Conservation (phyloP, 2,113 vertebrate genomes). For the Seriola quinqueradiata region DNA sequence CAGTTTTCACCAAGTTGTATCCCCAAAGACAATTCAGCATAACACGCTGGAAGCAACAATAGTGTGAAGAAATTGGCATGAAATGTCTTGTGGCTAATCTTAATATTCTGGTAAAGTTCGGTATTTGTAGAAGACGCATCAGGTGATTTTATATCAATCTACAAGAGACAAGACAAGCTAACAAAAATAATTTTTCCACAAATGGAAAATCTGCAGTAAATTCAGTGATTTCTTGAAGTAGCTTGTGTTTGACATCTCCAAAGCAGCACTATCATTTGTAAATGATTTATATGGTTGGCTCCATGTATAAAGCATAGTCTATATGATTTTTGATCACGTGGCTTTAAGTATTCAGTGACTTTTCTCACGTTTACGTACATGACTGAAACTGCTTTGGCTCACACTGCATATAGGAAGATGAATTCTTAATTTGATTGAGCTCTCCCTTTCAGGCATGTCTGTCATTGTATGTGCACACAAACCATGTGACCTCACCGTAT, state of each 20-base stretch:
- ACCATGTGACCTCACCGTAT: conserved; percentile 57
- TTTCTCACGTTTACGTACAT: conserved; percentile 1
- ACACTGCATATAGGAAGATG: conserved; percentile 4
- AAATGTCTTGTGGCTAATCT: background rate
- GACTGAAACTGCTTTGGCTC: conserved; percentile 14
- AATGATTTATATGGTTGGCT: conserved; percentile 18
- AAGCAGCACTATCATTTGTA: background rate
- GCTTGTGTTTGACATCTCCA: conserved; percentile 6
- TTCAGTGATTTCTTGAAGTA: background rate
- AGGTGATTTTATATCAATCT: no score
- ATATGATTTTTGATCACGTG: background rate
- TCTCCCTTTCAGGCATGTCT: conserved; percentile 36
- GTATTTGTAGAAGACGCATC: no score
- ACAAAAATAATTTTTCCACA: no score
- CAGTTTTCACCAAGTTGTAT: conserved; percentile 40
- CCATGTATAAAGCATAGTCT: background rate
- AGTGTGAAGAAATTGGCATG: background rate
- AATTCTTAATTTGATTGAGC: conserved; percentile 44
- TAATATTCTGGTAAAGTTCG: no score
- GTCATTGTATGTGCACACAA: conserved; percentile 25
- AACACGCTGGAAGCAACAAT: conserved; percentile 23
- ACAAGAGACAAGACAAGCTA: no score
- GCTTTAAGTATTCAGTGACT: conserved; percentile 11
- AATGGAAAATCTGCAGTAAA: background rate
- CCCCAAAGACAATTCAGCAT: conserved; percentile 21